phyloP scores from a whole-genome alignment of 2,113 vertebrate genomes.

The Xenus cinereus region DNA sequence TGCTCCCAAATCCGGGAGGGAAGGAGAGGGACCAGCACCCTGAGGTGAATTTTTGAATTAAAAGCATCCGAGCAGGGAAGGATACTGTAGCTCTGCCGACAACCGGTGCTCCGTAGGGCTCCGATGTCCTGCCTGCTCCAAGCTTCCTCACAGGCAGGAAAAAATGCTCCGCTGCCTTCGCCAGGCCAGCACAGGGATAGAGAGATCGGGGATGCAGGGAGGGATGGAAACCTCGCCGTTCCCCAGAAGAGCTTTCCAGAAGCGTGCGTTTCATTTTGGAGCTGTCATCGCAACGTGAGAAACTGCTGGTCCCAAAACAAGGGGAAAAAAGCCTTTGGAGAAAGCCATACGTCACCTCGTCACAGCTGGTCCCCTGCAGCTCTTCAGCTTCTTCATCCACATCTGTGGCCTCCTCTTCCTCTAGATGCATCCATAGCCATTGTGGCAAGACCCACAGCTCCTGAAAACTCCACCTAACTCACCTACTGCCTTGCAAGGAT shows the following conservation, averaged over 20 bases:
- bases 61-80: background rate
- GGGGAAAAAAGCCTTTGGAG: background rate
- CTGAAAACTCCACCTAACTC: background rate
- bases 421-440: background rate
- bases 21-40: background rate
- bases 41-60: background rate
- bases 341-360: background rate
- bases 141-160: background rate
- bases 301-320: background rate
- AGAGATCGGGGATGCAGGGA: background rate
- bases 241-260: background rate
- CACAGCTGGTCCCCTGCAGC: background rate
- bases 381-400: background rate
- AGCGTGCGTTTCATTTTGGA: background rate
- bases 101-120: background rate
- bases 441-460: background rate
- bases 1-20: background rate
- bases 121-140: accelerated
- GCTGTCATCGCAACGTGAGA: background rate
- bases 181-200: accelerated
- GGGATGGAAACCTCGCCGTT: background rate
- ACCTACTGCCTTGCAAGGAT: accelerated
- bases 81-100: background rate
- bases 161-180: accelerated
- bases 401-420: accelerated